Conservation (phyloP, 2,888 invertebrate species). For the Mythimna albipuncta region DNA sequence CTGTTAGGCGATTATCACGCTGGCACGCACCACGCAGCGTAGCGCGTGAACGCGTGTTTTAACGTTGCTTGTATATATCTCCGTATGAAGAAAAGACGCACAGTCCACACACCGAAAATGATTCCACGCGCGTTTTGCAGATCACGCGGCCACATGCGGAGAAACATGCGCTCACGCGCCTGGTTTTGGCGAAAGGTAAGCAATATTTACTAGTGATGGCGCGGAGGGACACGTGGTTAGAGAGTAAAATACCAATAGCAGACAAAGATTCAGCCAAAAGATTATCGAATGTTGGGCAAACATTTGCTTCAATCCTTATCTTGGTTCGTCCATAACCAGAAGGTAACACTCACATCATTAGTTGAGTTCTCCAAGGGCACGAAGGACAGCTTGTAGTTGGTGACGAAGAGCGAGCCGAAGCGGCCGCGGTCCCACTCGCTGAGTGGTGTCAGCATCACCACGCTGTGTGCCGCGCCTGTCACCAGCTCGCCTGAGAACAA, state of each 20-base stretch:
- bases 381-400: constrained; percentile 98
- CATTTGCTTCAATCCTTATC: background rate
- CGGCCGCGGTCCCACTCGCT: constrained; percentile 95
- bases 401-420: constrained; percentile 96
- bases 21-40: too few species aligned
- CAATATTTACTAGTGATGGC: too few species aligned
- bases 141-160: too few species aligned
- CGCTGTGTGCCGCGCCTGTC: constrained; percentile 95
- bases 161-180: too few species aligned
- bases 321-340: background rate
- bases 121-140: too few species aligned
- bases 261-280: background rate
- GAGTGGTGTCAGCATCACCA: constrained; percentile 95
- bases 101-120: too few species aligned
- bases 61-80: too few species aligned
- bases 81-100: too few species aligned
- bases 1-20: too few species aligned
- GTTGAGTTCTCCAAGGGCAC: constrained; percentile 91
- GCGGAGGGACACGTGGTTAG: background rate
- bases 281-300: background rate
- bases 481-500: constrained; percentile 93
- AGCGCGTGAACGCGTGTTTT: too few species aligned
- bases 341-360: constrained; percentile 78
- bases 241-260: background rate
- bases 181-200: background rate